Base-by-base conservation (phyloP, 1,140 invertebrate species). In the Yoshiicerus persimilis region DNA sequence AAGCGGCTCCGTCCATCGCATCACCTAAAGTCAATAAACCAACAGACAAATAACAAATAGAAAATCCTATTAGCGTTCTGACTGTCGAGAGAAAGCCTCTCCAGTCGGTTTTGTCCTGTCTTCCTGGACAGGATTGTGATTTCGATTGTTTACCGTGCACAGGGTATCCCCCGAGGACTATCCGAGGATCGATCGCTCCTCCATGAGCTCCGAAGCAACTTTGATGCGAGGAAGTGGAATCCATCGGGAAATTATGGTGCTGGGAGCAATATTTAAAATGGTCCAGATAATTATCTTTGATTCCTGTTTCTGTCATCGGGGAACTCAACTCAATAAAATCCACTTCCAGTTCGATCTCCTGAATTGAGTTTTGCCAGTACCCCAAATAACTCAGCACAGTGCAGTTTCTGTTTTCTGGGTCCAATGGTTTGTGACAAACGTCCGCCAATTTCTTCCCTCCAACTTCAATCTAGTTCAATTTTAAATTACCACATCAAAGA, bases 141-240 rank as follows among this genome's bases (percentile, higher is more conserved):
- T 80, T 38, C 9, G 96, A 92, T 85, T 93, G 93, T 92, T 96
- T 93, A 5, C 94, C 95, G 0, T 93, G 93, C 80, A 94, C 93
- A 70, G 97, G 93, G 93, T 98, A 99, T 20, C 98, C 98, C 38
- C 98, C 98, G 23, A 99, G 93, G 4, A 96, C 97, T 47, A 98
- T 95, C 47, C 96, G 97, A 11, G 98, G 97, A 92, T 97, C 95
- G 10, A 98, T 94, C 0, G 98, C 98, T 2, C 97, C 98, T 27
- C 97, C 97, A 93, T 97, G 99, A 1, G 93, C 93, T 0, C 95
- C 97, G 39, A 99, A 93, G 93, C 98, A 99, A 1, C 94, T 92
- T 3, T 91, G 90, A 56, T 80, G 47, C 41, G 90, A 27, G 75
- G 88, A n/a, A 1, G 86, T 56, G 11, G n/a, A 34, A 11, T 80